phyloP scores from a whole-genome alignment of 37 sponge, comb jelly and placozoan genomes.

The Diacarnus erythraeanus region DNA sequence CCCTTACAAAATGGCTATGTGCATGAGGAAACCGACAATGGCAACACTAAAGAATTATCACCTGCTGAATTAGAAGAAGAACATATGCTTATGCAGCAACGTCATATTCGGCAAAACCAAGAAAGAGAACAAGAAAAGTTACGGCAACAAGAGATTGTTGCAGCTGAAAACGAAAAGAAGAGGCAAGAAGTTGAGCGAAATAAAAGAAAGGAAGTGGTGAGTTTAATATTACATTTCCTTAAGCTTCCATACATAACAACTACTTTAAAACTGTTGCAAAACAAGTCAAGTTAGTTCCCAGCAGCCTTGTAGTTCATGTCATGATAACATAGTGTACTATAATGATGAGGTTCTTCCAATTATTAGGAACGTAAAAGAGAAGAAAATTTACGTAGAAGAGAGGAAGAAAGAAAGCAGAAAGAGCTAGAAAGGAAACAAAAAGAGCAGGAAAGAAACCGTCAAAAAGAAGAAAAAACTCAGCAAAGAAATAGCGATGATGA shows the following conservation, averaged over 20 bases:
- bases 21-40: slow-evolving; percentile 8
- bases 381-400: slow-evolving; percentile 17
- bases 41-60: slow-evolving; percentile 8
- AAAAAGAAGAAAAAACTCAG: slow-evolving; percentile 1
- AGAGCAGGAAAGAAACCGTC: slow-evolving; percentile 6
- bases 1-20: slow-evolving; percentile 10
- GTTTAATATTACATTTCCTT: neutral
- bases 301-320: neutral
- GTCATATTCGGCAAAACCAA: slow-evolving; percentile 5
- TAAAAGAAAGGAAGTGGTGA: slow-evolving; percentile 1
- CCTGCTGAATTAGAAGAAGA: slow-evolving; percentile 15
- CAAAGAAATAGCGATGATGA: slow-evolving; percentile 10
- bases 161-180: neutral
- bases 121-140: slow-evolving; percentile 32
- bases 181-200: neutral
- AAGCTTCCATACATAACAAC: no score
- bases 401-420: slow-evolving; percentile 40
- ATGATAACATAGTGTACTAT: neutral
- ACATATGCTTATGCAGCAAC: slow-evolving; percentile 17
- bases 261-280: no score
- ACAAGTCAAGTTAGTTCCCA: no score
- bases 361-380: slow-evolving; percentile 43
- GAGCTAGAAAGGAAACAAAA: slow-evolving; percentile 27
- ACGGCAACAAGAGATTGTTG: slow-evolving; percentile 23
- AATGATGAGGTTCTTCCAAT: no score